phyloP scores from a whole-genome alignment of 2,797 vertebrate species.

The Tangara arthus region DNA sequence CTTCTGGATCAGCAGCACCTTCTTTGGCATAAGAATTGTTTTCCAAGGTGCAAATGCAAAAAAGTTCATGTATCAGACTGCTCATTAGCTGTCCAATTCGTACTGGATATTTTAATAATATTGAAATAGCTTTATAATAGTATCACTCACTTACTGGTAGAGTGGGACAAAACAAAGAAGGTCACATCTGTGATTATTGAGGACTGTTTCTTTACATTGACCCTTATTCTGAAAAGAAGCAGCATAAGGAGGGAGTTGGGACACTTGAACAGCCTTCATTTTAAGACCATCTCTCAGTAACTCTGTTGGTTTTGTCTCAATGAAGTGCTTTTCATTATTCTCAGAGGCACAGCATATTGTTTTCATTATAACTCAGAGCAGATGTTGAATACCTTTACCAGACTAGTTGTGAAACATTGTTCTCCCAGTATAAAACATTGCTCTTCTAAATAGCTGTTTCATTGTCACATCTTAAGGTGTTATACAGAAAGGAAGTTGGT shows the following conservation, averaged over 20 bases:
- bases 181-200: background rate
- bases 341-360: background rate
- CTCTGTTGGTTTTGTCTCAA: background rate
- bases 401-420: background rate
- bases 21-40: background rate
- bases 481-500: background rate
- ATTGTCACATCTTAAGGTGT: background rate
- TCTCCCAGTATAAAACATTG: background rate
- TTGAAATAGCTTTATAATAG: background rate
- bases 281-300: background rate
- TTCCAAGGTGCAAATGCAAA: background rate
- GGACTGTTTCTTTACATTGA: background rate
- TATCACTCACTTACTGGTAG: background rate
- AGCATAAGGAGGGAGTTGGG: background rate
- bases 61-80: background rate
- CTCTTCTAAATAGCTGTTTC: background rate
- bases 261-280: background rate
- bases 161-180: background rate
- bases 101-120: background rate
- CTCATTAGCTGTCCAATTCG: background rate
- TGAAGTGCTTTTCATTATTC: background rate
- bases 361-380: background rate
- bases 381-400: background rate
- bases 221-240: background rate
- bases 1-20: background rate